Percentiles rank a stretch among this genome's conserved stretches.
These are phyloP conservation scores for Cavia aperea DNA, from an alignment of 2,113 vertebrate species.

Conservation along the genomic window DNA sequence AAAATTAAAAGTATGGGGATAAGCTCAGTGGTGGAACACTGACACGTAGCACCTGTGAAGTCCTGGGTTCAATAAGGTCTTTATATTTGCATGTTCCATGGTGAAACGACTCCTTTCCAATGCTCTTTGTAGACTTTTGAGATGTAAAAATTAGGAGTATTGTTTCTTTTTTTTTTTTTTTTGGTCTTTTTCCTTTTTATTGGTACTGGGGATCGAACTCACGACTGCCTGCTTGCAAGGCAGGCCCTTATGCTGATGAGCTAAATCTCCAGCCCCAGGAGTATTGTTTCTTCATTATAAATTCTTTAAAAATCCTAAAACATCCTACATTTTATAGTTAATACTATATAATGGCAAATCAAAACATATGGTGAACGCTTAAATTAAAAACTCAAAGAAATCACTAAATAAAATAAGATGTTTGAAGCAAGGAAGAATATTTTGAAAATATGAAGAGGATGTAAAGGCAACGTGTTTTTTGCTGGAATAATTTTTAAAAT, in stretches of 20 bases:
- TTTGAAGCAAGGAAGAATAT: not conserved
- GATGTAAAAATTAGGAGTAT: not conserved
- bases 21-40: not conserved
- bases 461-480: not conserved
- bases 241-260: too few relatives aligned
- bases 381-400: not conserved
- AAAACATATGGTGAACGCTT: not conserved
- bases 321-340: not conserved
- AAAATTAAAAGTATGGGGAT: not conserved
- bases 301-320: not conserved
- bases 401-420: not conserved
- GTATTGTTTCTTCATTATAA: not conserved
- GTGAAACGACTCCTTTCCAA: not conserved
- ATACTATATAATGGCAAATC: not conserved
- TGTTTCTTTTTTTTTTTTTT: not conserved
- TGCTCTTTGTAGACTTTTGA: not conserved
- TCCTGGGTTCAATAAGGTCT: not conserved
- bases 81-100: not conserved
- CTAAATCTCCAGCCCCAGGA: too few relatives aligned
- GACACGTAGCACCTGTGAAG: not conserved
- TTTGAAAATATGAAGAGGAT: not conserved
- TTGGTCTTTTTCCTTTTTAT: too few relatives aligned
- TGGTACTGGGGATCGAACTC: too few relatives aligned
- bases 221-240: too few relatives aligned
- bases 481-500: not conserved